phyloP scores from a whole-genome alignment of 2,113 vertebrate genomes.

The Elephas maximus region DNA sequence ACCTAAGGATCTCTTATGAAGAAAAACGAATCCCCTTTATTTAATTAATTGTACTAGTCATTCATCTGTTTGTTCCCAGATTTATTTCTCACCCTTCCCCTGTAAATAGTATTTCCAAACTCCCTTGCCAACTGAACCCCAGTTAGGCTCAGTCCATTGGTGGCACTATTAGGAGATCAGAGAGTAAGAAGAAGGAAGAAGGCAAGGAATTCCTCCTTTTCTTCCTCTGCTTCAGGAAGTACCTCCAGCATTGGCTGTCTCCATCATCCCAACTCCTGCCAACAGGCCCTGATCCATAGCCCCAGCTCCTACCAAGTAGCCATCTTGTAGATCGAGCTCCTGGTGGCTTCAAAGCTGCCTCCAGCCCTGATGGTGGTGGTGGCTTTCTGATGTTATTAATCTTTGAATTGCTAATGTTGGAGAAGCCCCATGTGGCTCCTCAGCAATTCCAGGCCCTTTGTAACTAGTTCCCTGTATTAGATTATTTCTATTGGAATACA shows the following conservation, averaged over 20 bases:
- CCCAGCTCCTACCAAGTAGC: not conserved
- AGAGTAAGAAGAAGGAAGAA: not conserved
- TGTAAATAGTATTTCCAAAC: constrained; percentile 25
- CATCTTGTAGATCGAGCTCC: not conserved
- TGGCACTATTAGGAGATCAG: not conserved
- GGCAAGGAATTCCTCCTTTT: not conserved
- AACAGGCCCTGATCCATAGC: not conserved
- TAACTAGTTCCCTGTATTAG: not conserved
- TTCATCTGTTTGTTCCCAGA: not conserved
- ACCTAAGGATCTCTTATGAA: not conserved
- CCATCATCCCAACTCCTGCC: not conserved
- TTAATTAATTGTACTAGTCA: not conserved
- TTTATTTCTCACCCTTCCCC: not conserved
- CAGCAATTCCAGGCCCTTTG: not conserved
- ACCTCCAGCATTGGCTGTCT: not conserved
- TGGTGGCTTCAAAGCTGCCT: not conserved
- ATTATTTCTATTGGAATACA: constrained; percentile 22
- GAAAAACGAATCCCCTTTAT: not conserved
- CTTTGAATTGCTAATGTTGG: constrained; percentile 14
- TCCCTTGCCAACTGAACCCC: not conserved
- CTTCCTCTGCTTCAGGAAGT: not conserved
- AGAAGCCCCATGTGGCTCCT: not conserved
- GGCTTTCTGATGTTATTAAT: not conserved
- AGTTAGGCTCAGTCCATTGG: not conserved
- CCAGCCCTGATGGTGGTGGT: not conserved